Conservation (phyloP, 2,113 vertebrate species). For the Oxyruncus cristatus region DNA sequence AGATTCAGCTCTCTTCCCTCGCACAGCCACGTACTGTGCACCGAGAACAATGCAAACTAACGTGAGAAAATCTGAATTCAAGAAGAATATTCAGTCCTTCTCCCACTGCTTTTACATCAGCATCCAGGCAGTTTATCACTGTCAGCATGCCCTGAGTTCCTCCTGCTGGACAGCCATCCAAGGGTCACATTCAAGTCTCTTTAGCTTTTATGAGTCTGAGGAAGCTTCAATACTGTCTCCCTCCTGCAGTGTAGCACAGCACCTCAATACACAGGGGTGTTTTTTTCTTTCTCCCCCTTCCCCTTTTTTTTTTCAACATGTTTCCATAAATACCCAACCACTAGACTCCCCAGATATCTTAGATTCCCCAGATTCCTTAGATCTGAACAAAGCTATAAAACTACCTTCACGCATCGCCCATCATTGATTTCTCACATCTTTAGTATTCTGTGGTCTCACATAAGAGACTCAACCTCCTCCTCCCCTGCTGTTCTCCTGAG, state of each 20-base stretch:
- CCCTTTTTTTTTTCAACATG: not conserved
- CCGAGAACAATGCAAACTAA: not conserved
- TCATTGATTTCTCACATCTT: not conserved
- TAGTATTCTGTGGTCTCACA: not conserved
- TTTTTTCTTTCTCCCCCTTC: fast-evolving
- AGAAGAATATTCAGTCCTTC: not conserved
- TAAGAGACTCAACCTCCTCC: not conserved
- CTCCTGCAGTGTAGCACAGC: not conserved
- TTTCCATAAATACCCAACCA: not conserved
- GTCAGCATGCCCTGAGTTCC: fast-evolving
- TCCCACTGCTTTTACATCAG: not conserved
- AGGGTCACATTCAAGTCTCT: not conserved
- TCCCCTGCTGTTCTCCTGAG: not conserved
- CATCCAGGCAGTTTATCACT: not conserved
- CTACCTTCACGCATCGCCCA: not conserved
- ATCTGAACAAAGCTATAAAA: not conserved
- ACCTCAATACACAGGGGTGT: not conserved
- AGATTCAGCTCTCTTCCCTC: not conserved
- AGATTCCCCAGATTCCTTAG: not conserved
- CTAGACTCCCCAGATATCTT: not conserved
- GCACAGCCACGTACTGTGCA: fast-evolving
- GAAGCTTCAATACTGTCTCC: not conserved
- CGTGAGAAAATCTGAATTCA: not conserved
- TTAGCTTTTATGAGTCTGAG: not conserved
- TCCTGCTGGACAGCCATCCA: not conserved